Conservation (phyloP, 2,797 vertebrate species). For the Poeciliopsis infans region DNA sequence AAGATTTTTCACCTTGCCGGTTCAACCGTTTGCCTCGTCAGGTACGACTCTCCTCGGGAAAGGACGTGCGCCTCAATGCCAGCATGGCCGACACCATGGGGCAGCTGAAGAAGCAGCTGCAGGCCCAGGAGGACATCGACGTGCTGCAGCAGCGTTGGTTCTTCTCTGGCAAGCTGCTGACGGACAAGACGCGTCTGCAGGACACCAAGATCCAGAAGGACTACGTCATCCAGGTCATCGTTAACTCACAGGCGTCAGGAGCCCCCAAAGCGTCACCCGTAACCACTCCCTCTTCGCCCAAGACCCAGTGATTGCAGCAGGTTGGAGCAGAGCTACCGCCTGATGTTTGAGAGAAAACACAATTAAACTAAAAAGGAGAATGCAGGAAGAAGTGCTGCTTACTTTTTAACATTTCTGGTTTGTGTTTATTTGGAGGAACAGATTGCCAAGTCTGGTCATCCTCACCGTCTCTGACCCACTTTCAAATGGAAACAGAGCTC, state of each 20-base stretch:
- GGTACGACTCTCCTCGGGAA: slow-evolving; percentile 94
- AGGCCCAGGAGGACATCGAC: slow-evolving; percentile 91
- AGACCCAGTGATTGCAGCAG: slow-evolving; percentile 39
- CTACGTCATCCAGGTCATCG: slow-evolving; percentile 98
- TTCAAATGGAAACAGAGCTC: slow-evolving; percentile 12
- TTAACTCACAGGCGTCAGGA: slow-evolving; percentile 86
- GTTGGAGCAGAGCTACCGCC: neutral
- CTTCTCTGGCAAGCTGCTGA: slow-evolving; percentile 97
- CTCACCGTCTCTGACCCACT: slow-evolving; percentile 17
- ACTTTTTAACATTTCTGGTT: slow-evolving; percentile 34
- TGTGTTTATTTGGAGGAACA: neutral
- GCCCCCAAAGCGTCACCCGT: slow-evolving; percentile 49
- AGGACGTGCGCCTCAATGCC: slow-evolving; percentile 92
- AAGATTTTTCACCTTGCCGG: neutral
- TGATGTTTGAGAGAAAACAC: slow-evolving; percentile 5
- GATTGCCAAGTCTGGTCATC: slow-evolving; percentile 23
- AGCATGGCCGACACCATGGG: slow-evolving; percentile 94
- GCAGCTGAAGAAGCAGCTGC: slow-evolving; percentile 95
- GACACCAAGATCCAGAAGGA: slow-evolving; percentile 99
- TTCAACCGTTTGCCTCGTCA: slow-evolving; percentile 61
- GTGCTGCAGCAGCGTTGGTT: slow-evolving; percentile 95
- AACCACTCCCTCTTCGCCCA: slow-evolving; percentile 23
- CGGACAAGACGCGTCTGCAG: slow-evolving; percentile 94
- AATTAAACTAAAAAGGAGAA: slow-evolving; percentile 40
- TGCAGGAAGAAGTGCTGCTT: slow-evolving; percentile 65